Base-by-base conservation (phyloP, 2,113 vertebrate genomes). In the Tenebrosternarchus preto region DNA sequence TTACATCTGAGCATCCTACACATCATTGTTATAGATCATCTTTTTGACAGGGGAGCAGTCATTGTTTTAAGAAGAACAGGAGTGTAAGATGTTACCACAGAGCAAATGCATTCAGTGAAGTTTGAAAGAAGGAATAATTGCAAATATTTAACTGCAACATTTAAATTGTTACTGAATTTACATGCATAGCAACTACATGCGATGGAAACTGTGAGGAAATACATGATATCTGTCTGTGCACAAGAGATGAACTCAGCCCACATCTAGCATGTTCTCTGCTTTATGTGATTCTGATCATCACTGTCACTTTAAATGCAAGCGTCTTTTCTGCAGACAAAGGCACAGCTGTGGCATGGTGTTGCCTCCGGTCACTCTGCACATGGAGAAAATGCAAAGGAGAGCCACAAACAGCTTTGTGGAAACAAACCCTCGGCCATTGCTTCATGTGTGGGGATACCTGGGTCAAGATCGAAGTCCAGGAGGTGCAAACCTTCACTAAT, bases 11-110 rank as follows among this genome's bases (percentile, higher is more conserved):
- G 50, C 12, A 43, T 50, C 36, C 43, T 60, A 74, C 73, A 46
- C 67, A 25, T 67, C 67, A 61, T 7, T 66, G 27, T 55, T 73
- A 64, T 80, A 55, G 61, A 74, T 53, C 66, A 22, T 17, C 16
- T 19, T 17, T 59, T 43, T 57, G 29, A 39, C 50, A 57, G 29
- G 27, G 31, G 19, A 39, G 29, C 9, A 73, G 53, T 63, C 69
- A 55, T 25, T 9, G n/a, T 53, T 73, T 27, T 64, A 53, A 22
- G 5, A 53, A 27, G 63, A 53, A 55, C 36, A 66, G 25, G 70
- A 55, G 33, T 70, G 36, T 36, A 7, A 70, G 50, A 43, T 69
- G 12, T 27, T 39, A 55, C 79, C 56, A 5, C 39, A 75, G 79
- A 29, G 61, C 16, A 73, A 66, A 60, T 63, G 60, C 15, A 33